Base-by-base conservation (phyloP, 92 coral and sea anemone genomes). In the Siderastrea radians region DNA sequence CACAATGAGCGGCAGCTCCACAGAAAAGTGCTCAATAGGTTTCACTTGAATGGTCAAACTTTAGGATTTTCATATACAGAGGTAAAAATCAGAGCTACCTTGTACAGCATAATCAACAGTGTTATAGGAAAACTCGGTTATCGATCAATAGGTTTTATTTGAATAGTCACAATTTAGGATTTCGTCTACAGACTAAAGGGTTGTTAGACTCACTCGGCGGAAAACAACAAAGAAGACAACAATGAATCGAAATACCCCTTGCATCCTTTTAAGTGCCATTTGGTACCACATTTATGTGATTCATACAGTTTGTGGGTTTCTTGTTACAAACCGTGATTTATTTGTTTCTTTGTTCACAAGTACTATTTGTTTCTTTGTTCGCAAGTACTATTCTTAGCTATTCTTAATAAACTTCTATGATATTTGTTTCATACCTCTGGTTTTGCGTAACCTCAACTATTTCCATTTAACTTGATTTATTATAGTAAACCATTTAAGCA, bases 361-460 rank as follows among this genome's bases (percentile, higher is more conserved):
- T 50, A 38, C n/a, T n/a, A n/a, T n/a, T n/a, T n/a, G n/a, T n/a
- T n/a, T 54, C 65, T 44, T 49, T 80, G 53, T 43, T 45, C 38
- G 2, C 10, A 13, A 46, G 43, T 50, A 26, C 38, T 10, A 5
- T 3, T 60, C n/a, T 4, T 49, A 55, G 14, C n/a, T 55, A 55
- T 55, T 55, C 38, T 65, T 65, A 47, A 11, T 65, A 8, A 65
- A 65, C 3, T 68, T 9, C 51, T 8, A 44, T 68, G 84, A 80
- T 80, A 80, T 80, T 80, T 68, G 75, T 8, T 26, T 14, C 75
- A 80, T 53, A 68, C 65, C 75, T 44, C 65, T 15, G 16, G 19
- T 49, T 80, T 38, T 53, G 64, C 75, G 50, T 80, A 68, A 67
- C 74, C 84, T 71, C 75, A 46, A 67, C 26, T 66, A 66, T 67